These are phyloP conservation scores for Melanaphis sacchari DNA, from an alignment of 1,140 invertebrate genomes.

Conservation along the genomic window DNA sequence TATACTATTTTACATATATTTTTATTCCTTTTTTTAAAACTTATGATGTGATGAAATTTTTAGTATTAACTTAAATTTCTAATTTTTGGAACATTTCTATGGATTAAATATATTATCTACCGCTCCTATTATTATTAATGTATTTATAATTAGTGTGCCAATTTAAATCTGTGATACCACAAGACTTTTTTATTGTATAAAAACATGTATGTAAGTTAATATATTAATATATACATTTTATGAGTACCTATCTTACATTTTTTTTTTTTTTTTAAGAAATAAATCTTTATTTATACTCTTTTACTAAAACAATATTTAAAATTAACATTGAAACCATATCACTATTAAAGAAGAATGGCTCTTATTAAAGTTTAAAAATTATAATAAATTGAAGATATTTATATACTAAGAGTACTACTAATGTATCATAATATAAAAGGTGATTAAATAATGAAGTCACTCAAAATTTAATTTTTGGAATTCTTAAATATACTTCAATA, in stretches of 20 bases:
- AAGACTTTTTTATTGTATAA: conserved; percentile 19
- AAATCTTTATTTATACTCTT: not conserved
- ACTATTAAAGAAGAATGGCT: not conserved
- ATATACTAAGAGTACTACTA: too few species aligned
- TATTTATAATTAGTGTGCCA: not conserved
- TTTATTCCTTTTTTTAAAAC: not conserved
- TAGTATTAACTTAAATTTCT: not conserved
- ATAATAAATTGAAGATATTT: too few species aligned
- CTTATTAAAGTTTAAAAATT: too few species aligned
- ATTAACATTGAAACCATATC: not conserved
- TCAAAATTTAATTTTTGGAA: too few species aligned
- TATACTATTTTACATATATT: not conserved
- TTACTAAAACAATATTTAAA: not conserved
- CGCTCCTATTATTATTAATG: not conserved
- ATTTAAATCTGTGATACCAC: conserved; percentile 42
- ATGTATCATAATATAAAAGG: too few species aligned
- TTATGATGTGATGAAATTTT: conserved; percentile 5
- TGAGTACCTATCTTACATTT: not conserved
- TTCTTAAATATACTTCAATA: too few species aligned
- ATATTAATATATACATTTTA: not conserved
- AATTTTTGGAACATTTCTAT: not conserved
- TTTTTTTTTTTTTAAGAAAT: not conserved
- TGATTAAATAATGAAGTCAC: too few species aligned
- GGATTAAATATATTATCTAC: not conserved
- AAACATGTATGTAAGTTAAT: not conserved